phyloP scores from a whole-genome alignment of 2,888 invertebrate species.

The Acronicta leporina region DNA sequence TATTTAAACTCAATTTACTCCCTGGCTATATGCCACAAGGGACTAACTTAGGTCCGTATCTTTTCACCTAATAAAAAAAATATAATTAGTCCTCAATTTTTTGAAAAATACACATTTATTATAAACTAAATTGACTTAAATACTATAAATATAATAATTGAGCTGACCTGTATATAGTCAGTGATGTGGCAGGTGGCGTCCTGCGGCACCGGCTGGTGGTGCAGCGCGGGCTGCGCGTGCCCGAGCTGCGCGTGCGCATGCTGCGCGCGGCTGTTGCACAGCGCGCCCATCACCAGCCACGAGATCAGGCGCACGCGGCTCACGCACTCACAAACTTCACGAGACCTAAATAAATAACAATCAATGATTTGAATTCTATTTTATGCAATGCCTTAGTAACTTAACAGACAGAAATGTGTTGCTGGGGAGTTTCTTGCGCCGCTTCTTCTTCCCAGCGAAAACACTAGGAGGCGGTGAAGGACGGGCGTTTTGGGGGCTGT shows the following conservation, averaged over 20 bases:
- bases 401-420: too few species aligned
- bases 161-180: constrained; percentile 97
- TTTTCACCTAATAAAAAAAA: not conserved
- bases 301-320: constrained; percentile 97
- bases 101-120: too few species aligned
- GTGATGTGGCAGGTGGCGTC: constrained; percentile 99
- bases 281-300: constrained; percentile 98
- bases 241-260: constrained; percentile 61
- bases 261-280: constrained; percentile 92
- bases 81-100: too few species aligned
- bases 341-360: constrained; percentile 92
- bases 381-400: too few species aligned
- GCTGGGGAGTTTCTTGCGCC: too few species aligned
- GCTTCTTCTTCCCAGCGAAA: too few species aligned
- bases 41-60: not conserved
- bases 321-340: constrained; percentile 98
- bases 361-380: too few species aligned
- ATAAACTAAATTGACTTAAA: too few species aligned
- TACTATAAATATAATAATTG: too few species aligned
- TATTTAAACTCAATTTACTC: too few species aligned
- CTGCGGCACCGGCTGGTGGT: constrained; percentile 97
- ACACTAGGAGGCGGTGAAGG: too few species aligned
- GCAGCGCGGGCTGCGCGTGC: constrained; percentile 81
- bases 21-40: not conserved
- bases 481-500: too few species aligned